phyloP scores from a whole-genome alignment of 2,888 invertebrate species.

The Ommatoiulus sabulosus region DNA sequence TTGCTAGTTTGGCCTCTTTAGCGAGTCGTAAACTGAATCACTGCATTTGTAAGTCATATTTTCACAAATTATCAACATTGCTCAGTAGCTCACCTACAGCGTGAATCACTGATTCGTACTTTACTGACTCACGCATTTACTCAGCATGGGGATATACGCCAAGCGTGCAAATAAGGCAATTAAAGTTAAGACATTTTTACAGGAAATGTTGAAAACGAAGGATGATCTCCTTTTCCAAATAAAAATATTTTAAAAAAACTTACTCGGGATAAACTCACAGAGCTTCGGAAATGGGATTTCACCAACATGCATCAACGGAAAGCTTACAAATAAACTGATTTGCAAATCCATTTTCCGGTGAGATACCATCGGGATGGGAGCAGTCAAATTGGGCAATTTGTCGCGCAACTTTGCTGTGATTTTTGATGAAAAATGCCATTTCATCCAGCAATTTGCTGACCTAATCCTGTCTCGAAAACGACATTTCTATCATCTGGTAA shows the following conservation, averaged over 20 bases:
- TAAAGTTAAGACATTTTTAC: slow-evolving; percentile 8
- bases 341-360: background rate
- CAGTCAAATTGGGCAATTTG: no score
- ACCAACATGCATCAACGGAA: background rate
- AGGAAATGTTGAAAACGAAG: background rate
- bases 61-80: background rate
- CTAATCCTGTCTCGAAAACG: no score
- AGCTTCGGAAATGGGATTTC: background rate
- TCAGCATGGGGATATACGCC: background rate
- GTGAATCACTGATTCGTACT: background rate
- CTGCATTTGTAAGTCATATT: background rate
- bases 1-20: background rate
- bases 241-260: background rate
- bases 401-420: no score
- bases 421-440: no score
- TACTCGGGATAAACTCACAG: background rate
- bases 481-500: background rate
- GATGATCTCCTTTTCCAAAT: background rate
- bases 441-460: no score
- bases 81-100: background rate
- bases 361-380: background rate
- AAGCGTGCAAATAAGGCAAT: background rate
- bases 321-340: background rate
- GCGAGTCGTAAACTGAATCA: background rate
- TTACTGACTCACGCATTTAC: background rate